These are phyloP conservation scores for Campylomormyrus tamandua DNA, from an alignment of 2,113 vertebrate genomes.

Conservation along the genomic window DNA sequence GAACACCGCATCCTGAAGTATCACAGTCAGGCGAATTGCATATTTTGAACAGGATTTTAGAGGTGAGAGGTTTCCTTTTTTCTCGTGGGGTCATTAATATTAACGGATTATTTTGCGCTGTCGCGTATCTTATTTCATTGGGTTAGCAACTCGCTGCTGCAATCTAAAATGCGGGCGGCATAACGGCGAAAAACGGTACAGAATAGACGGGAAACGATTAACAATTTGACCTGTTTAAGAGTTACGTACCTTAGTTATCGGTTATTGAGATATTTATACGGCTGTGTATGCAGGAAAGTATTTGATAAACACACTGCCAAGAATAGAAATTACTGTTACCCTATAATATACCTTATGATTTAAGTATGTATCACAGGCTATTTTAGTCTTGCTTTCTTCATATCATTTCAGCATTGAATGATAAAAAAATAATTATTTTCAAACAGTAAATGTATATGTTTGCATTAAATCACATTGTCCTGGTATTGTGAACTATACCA, in stretches of 20 bases:
- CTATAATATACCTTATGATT: constrained; percentile 3
- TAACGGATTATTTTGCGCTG: constrained; percentile 40
- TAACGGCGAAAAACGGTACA: constrained; percentile 40
- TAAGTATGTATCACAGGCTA: not conserved
- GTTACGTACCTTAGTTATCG: not conserved
- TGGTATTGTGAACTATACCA: not conserved
- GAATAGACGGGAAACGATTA: constrained; percentile 8
- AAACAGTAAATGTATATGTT: not conserved
- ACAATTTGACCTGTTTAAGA: not conserved
- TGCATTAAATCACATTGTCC: not conserved
- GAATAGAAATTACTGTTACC: not conserved
- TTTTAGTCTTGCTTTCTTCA: not conserved
- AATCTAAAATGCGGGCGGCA: constrained; percentile 45
- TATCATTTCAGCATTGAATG: not conserved
- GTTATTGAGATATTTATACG: not conserved
- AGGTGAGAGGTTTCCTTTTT: constrained; percentile 56
- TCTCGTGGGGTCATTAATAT: constrained; percentile 46
- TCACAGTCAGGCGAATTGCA: constrained; percentile 36
- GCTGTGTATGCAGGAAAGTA: not conserved
- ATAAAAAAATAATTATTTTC: not conserved
- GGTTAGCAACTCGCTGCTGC: constrained; percentile 46
- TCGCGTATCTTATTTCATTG: constrained; percentile 51
- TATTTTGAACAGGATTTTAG: constrained; percentile 44
- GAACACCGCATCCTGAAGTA: constrained; percentile 34
- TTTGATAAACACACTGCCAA: not conserved